Base-by-base conservation (phyloP, 2,797 vertebrate species). In the Borostomias antarcticus region DNA sequence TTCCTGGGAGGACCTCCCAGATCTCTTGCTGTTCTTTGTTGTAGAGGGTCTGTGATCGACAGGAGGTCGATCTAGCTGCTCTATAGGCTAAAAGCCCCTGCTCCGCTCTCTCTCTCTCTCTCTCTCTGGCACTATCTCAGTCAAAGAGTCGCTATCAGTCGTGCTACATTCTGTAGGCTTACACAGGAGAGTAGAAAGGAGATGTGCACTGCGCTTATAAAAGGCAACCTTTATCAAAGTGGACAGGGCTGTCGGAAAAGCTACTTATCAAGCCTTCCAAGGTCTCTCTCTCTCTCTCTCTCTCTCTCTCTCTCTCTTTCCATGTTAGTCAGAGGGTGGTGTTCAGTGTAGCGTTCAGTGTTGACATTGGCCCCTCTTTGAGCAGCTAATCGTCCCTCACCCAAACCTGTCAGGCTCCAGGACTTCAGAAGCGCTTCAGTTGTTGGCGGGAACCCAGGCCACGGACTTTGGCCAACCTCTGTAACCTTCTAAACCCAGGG, bases 241-340 rank as follows among this genome's bases (percentile, higher is more conserved):
- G 47, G 72, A 73, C 57, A 56, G n/a, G 45, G 32, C 62, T 80
- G 67, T 82, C 82, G 67, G 70, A 67, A 64, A 37, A 65, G 59
- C 59, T 84, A 43, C 75, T 9, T 15, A 23, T 79, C 78, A 76
- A 62, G 62, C 13, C 51, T 64, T 64, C 30, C 48, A 33, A 5
- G 35, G 40, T 30, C 30, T 47, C 29, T 57, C 13, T 40, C 62
- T 64, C 32, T 30, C 52, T 37, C 30, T 37, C 35, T 40, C 65
- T 60, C 68, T 21, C 45, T 50, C n/a, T 21, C 26, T 62, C 2
- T 48, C 45, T 33, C 2, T 21, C 30, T 37, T 21, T 50, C 17
- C 17, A 19, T 47, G 3, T 48, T 26, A 48, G 26, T 47, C 37
- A 11, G 33, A 60, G 28, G 23, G 1, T 48, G 1, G 37, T 13